Evolutionary conservation across 2,888 invertebrate species (phyloP).

Genomic region (Pammene aurita): DNA sequence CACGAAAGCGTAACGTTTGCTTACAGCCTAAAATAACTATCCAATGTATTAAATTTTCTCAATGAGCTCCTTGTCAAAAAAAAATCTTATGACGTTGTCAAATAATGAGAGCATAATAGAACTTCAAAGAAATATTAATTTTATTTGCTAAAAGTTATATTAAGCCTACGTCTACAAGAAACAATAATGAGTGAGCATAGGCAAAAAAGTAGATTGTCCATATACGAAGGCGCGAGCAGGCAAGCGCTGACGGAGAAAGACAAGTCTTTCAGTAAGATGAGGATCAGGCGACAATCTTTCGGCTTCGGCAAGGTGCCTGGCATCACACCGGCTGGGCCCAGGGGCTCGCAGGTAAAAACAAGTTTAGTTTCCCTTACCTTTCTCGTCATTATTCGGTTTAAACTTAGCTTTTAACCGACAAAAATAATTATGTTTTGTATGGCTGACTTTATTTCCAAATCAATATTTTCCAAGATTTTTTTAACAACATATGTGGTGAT

Average conservation of each 20-base stretch:
- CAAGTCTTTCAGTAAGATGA: conserved; percentile 16
- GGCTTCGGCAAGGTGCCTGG: conserved; percentile 17
- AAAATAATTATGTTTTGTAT: too few relatives aligned
- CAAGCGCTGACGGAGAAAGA: background rate
- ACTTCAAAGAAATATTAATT: too few relatives aligned
- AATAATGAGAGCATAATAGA: background rate
- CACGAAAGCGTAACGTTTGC: too few relatives aligned
- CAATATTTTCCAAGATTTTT: too few relatives aligned
- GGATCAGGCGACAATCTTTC: conserved; percentile 8
- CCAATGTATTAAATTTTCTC: too few relatives aligned
- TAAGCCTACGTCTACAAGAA: too few relatives aligned
- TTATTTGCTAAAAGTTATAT: too few relatives aligned
- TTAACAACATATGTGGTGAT: too few relatives aligned
- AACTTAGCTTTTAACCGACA: too few relatives aligned
- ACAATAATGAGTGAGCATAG: background rate
- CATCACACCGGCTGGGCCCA: conserved; percentile 7
- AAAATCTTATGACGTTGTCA: conserved; percentile 9
- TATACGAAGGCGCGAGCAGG: background rate
- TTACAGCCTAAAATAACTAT: too few relatives aligned
- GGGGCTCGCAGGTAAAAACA: conserved; percentile 13
- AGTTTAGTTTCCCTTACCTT: background rate
- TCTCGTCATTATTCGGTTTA: too few relatives aligned
- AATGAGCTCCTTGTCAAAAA: background rate
- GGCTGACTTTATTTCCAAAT: too few relatives aligned
- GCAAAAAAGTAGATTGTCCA: conserved; percentile 1